Percentiles rank a stretch among this genome's conserved stretches.
These are phyloP conservation scores for Semotilus atromaculatus DNA, from an alignment of 2,797 vertebrate species.

Conservation along the genomic window DNA sequence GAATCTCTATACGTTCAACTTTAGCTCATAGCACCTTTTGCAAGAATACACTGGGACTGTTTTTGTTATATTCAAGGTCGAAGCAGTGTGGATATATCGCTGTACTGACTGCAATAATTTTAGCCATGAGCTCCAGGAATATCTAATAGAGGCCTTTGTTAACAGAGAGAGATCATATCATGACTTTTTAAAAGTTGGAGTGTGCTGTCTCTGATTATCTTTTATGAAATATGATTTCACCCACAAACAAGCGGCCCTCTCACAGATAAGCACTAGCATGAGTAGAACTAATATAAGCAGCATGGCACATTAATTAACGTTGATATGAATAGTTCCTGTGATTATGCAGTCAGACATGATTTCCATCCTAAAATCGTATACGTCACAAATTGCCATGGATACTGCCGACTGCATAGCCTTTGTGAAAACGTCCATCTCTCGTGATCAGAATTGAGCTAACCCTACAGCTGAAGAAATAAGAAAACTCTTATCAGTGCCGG, in stretches of 20 bases:
- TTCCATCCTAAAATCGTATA: slow-evolving; percentile 32
- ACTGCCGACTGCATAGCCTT: slow-evolving; percentile 5
- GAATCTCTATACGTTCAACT: not conserved
- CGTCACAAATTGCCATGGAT: slow-evolving; percentile 25
- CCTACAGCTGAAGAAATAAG: slow-evolving; percentile 22
- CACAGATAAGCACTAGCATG: slow-evolving; percentile 16
- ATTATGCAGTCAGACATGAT: slow-evolving; percentile 6
- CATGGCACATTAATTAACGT: slow-evolving; percentile 41
- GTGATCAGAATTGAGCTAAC: slow-evolving; percentile 1
- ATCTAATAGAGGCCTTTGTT: slow-evolving; percentile 53
- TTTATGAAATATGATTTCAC: slow-evolving; percentile 55
- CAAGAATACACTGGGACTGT: not conserved
- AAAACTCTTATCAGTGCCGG: slow-evolving; percentile 44
- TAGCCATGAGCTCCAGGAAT: slow-evolving; percentile 49
- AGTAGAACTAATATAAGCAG: slow-evolving; percentile 43
- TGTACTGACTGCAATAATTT: slow-evolving; percentile 30
- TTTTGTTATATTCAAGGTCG: not conserved
- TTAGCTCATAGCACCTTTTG: not conserved
- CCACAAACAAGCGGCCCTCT: slow-evolving; percentile 44
- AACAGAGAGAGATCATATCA: slow-evolving; percentile 49
- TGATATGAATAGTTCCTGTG: slow-evolving; percentile 46
- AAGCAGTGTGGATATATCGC: not conserved
- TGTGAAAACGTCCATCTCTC: slow-evolving; percentile 23
- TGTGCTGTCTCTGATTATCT: slow-evolving; percentile 47
- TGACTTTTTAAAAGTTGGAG: slow-evolving; percentile 30